Percentiles rank a stretch among this genome's conserved stretches.
These are phyloP conservation scores for Montipora foliosa DNA, from an alignment of 64 coral and sea anemone genomes.

Conservation along the genomic window DNA sequence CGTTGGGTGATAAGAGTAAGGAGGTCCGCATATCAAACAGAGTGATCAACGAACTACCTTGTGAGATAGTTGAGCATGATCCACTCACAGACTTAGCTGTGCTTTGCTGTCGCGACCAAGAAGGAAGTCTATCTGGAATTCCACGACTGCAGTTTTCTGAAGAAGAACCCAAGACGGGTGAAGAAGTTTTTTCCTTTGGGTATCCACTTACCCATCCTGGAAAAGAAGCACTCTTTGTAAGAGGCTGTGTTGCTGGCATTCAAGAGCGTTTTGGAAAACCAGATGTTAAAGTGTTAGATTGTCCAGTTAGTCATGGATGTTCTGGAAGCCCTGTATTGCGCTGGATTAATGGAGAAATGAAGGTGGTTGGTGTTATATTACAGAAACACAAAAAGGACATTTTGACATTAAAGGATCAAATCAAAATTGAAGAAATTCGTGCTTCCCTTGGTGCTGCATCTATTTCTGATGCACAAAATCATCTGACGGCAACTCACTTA, in stretches of 20 bases:
- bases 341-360: neutral
- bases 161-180: neutral
- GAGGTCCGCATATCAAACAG: neutral
- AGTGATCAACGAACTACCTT: neutral
- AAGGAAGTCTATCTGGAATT: neutral
- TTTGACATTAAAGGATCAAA: neutral
- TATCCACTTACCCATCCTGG: neutral
- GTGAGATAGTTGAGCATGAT: neutral
- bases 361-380: neutral
- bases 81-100: neutral
- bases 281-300: neutral
- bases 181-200: neutral
- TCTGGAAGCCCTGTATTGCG: neutral
- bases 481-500: neutral
- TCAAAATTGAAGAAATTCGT: neutral
- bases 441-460: too few relatives aligned
- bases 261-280: neutral
- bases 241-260: neutral
- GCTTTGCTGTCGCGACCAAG: neutral
- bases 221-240: neutral
- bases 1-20: neutral
- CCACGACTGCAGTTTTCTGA: neutral
- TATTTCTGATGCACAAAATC: neutral
- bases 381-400: conserved; percentile 9
- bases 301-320: neutral